These are phyloP conservation scores for Gonocerus acuteangulatus DNA, from an alignment of 2,888 invertebrate species.

Conservation along the genomic window DNA sequence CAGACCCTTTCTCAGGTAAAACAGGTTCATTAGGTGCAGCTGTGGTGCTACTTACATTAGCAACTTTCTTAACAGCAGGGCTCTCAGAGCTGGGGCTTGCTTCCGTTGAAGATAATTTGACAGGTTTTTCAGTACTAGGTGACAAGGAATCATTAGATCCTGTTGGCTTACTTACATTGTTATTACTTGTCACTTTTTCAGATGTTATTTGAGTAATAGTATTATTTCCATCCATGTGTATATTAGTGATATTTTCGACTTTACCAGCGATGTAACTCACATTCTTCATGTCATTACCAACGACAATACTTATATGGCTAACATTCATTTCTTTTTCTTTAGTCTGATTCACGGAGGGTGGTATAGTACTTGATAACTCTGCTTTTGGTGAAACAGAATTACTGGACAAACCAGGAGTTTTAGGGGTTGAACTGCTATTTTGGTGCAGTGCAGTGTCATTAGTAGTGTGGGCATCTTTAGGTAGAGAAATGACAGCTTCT, in stretches of 20 bases:
- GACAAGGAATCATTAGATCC: background rate
- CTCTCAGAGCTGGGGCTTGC: background rate
- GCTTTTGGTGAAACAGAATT: background rate
- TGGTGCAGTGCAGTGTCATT: background rate
- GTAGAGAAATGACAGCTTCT: background rate
- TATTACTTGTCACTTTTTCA: background rate
- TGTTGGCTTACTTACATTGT: background rate
- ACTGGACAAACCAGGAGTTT: background rate
- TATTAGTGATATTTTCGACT: background rate
- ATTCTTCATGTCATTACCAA: background rate
- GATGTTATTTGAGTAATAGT: background rate
- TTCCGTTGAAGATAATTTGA: background rate
- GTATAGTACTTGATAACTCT: background rate
- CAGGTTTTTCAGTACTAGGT: background rate
- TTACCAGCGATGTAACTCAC: constrained; percentile 1
- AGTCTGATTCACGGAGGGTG: background rate
- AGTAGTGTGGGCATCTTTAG: background rate
- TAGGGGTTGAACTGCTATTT: background rate
- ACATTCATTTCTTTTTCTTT: background rate
- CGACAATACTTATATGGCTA: background rate
- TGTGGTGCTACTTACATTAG: constrained; percentile 13
- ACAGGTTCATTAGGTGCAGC: constrained; percentile 63
- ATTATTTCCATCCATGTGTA: background rate
- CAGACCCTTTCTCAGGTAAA: constrained; percentile 79
- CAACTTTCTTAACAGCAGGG: background rate